A percentile compares a stretch with the other conserved stretches of the same genome.
These are phyloP conservation scores for Pteropus rufus DNA, from an alignment of 2,797 vertebrate genomes.

Conservation along the genomic window DNA sequence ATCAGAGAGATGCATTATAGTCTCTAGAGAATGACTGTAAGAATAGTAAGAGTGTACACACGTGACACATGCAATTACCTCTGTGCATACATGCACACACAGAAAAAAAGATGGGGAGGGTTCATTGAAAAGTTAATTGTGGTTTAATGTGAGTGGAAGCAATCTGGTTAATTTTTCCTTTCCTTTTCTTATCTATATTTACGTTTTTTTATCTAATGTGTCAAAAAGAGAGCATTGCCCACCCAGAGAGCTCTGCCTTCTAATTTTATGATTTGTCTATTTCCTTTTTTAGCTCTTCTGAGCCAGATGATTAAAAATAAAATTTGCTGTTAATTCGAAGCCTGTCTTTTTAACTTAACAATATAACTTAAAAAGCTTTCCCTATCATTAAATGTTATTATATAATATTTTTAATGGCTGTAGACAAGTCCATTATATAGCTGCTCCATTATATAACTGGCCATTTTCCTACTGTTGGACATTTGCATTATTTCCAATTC, in stretches of 20 bases:
- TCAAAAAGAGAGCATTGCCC: background rate
- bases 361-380: conserved; percentile 38
- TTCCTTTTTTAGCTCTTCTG: conserved; percentile 10
- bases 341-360: background rate
- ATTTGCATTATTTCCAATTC: conserved; percentile 47
- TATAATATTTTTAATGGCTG: conserved; percentile 1
- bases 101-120: background rate
- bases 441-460: too few species aligned
- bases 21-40: background rate
- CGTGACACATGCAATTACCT: rapidly evolving
- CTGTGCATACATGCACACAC: background rate
- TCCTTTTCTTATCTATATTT: background rate
- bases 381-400: conserved; percentile 28
- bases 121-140: background rate
- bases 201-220: background rate
- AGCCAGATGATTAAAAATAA: conserved; percentile 36
- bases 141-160: background rate
- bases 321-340: conserved; percentile 41
- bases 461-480: conserved; percentile 38
- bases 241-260: background rate
- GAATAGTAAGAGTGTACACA: background rate
- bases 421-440: background rate
- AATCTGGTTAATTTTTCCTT: background rate
- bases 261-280: background rate
- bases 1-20: background rate